Evolutionary conservation across 2,113 vertebrate genomes (phyloP).

Genomic region (Sakesphorus luctuosus): DNA sequence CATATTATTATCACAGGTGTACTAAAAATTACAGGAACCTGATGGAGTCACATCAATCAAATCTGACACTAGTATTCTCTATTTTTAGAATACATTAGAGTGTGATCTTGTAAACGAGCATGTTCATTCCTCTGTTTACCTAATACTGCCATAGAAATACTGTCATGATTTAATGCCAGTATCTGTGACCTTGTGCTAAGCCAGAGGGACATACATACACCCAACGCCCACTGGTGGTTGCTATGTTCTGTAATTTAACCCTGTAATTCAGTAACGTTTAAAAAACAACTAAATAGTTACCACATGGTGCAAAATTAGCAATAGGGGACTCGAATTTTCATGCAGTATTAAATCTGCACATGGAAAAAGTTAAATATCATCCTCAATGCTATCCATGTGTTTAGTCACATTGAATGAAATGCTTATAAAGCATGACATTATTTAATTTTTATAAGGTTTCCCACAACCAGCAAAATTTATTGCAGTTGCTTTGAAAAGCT

Average conservation of each 20-base stretch:
- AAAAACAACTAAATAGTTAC: slow-evolving; percentile 77
- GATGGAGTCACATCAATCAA: slow-evolving; percentile 54
- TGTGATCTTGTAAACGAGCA: slow-evolving; percentile 45
- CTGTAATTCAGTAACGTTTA: slow-evolving; percentile 76
- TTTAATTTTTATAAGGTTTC: slow-evolving; percentile 80
- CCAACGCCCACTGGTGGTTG: slow-evolving; percentile 42
- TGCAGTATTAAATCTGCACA: slow-evolving; percentile 74
- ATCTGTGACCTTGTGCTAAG: slow-evolving; percentile 63
- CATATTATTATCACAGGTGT: slow-evolving; percentile 40
- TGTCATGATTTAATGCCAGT: slow-evolving; percentile 69
- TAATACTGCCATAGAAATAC: slow-evolving; percentile 50
- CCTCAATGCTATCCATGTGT: slow-evolving; percentile 76
- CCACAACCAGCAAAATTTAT: slow-evolving; percentile 79
- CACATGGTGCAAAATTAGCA: slow-evolving; percentile 82
- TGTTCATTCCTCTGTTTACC: slow-evolving; percentile 54
- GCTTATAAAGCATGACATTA: slow-evolving; percentile 77
- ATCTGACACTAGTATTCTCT: slow-evolving; percentile 19
- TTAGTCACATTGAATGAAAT: slow-evolving; percentile 77
- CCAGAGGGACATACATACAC: slow-evolving; percentile 32
- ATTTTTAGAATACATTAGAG: slow-evolving; percentile 58
- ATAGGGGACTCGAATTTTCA: slow-evolving; percentile 72
- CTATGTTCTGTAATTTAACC: slow-evolving; percentile 69
- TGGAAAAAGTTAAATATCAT: slow-evolving; percentile 80
- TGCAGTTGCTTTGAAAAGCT: slow-evolving; percentile 72
- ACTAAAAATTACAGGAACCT: slow-evolving; percentile 36